Evolutionary conservation across 2,888 invertebrate species (phyloP).

Genomic region (Macrosoma leucophasiata): DNA sequence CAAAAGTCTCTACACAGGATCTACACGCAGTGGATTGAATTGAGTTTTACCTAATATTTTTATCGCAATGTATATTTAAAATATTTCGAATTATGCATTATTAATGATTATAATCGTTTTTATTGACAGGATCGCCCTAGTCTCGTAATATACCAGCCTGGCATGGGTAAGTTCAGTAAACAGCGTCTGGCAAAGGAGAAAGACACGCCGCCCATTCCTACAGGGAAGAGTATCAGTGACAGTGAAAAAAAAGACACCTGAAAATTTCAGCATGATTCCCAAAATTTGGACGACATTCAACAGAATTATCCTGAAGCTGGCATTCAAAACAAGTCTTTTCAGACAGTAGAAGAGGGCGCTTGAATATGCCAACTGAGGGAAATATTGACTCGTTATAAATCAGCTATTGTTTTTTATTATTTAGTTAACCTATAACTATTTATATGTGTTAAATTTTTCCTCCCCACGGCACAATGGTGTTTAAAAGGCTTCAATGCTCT

Average conservation of each 20-base stretch:
- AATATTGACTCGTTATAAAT: conserved; percentile 51
- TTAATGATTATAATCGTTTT: too few species aligned
- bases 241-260: conserved; percentile 73
- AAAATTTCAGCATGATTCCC: conserved; percentile 43
- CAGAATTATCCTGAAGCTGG: conserved; percentile 67
- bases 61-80: too few species aligned
- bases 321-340: conserved; percentile 53
- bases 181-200: conserved; percentile 75
- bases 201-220: conserved; percentile 37
- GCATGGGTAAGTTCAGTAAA: conserved; percentile 87
- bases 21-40: too few species aligned
- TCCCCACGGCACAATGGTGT: too few species aligned
- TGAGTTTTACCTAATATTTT: too few species aligned
- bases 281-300: conserved; percentile 69
- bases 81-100: too few species aligned
- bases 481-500: conserved; percentile 49
- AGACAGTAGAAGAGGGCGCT: conserved; percentile 52
- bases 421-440: conserved; percentile 55
- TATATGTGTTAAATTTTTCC: too few species aligned
- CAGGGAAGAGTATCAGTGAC: conserved; percentile 51
- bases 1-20: too few species aligned
- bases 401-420: conserved; percentile 52
- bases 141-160: conserved; percentile 92
- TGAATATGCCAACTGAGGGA: conserved; percentile 61
- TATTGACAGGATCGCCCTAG: conserved; percentile 86